A percentile compares a stretch with the other conserved stretches of the same genome.
Conservation (phyloP, 2,888 invertebrate genomes). For the Lamproptera curius region DNA sequence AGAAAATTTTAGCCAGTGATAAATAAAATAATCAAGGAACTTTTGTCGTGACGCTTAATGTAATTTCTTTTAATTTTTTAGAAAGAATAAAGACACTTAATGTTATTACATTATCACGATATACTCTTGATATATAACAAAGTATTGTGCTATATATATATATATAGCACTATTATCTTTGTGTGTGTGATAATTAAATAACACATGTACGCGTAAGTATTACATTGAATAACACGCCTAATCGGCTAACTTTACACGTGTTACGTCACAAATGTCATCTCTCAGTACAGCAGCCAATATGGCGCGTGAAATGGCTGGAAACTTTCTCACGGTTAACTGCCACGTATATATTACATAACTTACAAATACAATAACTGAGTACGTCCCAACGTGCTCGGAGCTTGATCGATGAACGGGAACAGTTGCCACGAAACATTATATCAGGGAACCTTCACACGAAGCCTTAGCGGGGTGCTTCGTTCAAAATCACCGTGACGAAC, state of each 20-base stretch:
- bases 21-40: no score
- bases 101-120: background rate
- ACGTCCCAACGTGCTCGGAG: constrained; percentile 34
- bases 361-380: constrained; percentile 27
- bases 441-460: constrained; percentile 34
- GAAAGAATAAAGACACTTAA: background rate
- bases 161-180: background rate
- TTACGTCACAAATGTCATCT: constrained; percentile 23
- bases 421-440: constrained; percentile 53
- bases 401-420: constrained; percentile 63
- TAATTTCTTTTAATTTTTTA: background rate
- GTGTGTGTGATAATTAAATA: background rate
- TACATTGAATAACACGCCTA: background rate
- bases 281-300: constrained; percentile 33
- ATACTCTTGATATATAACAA: background rate
- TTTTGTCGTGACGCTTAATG: no score
- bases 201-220: background rate
- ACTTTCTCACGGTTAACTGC: constrained; percentile 36
- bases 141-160: background rate
- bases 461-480: constrained; percentile 37
- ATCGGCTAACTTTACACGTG: constrained; percentile 15
- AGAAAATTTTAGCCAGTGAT: no score
- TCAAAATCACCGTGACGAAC: constrained; percentile 41
- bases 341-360: constrained; percentile 27
- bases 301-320: constrained; percentile 37